Evolutionary conservation across 1,140 invertebrate genomes (phyloP), one percentile per base, ranked within the genome.

Genomic region (Pinna nobilis): DNA sequence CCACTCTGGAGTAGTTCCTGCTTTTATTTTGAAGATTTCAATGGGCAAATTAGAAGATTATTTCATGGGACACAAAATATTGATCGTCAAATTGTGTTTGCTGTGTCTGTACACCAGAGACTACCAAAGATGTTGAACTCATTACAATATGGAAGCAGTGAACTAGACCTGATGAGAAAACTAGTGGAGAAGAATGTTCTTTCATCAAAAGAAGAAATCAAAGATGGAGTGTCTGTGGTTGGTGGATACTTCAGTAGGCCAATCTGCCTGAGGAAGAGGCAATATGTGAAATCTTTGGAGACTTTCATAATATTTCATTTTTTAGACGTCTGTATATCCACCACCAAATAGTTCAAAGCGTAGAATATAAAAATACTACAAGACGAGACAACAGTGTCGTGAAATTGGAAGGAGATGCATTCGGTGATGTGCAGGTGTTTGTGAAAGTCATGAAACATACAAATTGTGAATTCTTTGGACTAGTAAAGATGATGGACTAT

Each of bases 21-120:
- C 20, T 69, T 69, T 59, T 69, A 69, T 41, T 68, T 68, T 41
- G 65, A 68, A n/a, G 37, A 68, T 41, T 57, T 68, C 20, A 68
- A 68, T 68, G 35, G 66, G 7, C 37, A 69, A 32, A 35, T 69
- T 7, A 15, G 66, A 44, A 47, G 39, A 30, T 32, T 69, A 30
- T 59, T 69, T 30, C 39, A 60, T 44, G 66, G 66, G 15, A 69
- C 28, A 0, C 53, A 69, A 69, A 57, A 49, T 9, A 60, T 69
- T 25, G 51, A 69, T 9, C 6, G 6, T 7, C 35, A 68, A 20
- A 57, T 68, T 11, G 35, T n/a, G 6, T 57, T 57, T 55, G 37
- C 50, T 32, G 25, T 55, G 18, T 41, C 30, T 68, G 65, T 68
- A 18, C 51, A 57, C 23, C 65, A 57, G 28, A 55, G 28, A 15